A percentile compares a stretch with the other conserved stretches of the same genome.
Conservation (phyloP, 2,113 vertebrate species). For the Saguinus imperator region DNA sequence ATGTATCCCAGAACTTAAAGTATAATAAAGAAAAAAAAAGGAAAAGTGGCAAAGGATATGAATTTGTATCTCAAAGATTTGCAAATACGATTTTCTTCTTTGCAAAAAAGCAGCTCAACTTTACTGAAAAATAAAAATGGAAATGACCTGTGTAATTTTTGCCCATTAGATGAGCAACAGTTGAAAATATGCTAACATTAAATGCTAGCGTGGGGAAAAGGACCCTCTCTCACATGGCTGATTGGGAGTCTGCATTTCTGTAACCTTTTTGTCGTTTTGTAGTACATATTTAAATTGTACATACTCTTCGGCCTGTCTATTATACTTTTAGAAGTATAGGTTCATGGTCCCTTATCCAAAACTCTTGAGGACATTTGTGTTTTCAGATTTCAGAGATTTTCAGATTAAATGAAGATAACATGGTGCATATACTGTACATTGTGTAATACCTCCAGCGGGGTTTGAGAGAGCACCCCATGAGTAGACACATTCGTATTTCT, state of each 20-base stretch:
- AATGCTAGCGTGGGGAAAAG: background rate
- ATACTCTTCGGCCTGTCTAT: background rate
- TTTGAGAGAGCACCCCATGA: background rate
- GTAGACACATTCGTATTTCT: background rate
- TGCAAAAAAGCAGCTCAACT: background rate
- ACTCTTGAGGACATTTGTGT: background rate
- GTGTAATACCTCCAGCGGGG: background rate
- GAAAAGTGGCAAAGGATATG: background rate
- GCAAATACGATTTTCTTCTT: background rate
- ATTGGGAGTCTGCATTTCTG: background rate
- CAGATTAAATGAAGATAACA: background rate
- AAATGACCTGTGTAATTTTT: background rate
- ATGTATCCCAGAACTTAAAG: no score
- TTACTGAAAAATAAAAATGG: background rate
- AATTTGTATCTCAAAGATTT: background rate
- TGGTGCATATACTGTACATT: background rate
- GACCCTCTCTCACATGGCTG: background rate
- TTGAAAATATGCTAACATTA: background rate
- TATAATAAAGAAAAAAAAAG: background rate
- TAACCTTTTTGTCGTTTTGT: background rate
- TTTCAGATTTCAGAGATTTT: conserved; percentile 1
- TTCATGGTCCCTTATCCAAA: background rate
- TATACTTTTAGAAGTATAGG: background rate
- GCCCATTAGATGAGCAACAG: background rate
- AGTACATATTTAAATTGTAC: background rate